phyloP scores from a whole-genome alignment of 2,888 invertebrate species.

The Drosophila histrio region DNA sequence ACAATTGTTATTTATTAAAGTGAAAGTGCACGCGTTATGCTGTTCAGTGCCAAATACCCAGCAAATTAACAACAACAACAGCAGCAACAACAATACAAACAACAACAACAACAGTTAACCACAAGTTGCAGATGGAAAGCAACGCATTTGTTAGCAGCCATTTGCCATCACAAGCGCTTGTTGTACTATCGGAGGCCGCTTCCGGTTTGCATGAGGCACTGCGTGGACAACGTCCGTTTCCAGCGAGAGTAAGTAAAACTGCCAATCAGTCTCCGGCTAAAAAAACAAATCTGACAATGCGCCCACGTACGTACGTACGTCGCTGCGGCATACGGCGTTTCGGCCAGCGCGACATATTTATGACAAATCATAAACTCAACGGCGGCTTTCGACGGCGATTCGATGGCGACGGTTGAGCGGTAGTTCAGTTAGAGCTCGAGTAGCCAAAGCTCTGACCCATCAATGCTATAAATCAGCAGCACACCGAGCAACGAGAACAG shows the following conservation, averaged over 20 bases:
- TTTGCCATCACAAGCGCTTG: slow-evolving; percentile 90
- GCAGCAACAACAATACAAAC: slow-evolving; percentile 16
- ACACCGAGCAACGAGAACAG: slow-evolving; percentile 77
- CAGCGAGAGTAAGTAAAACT: slow-evolving; percentile 87
- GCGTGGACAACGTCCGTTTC: slow-evolving; percentile 90
- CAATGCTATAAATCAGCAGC: slow-evolving; percentile 80
- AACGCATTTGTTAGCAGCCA: slow-evolving; percentile 90
- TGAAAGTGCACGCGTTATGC: slow-evolving; percentile 46
- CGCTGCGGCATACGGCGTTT: neutral
- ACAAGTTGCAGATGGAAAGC: slow-evolving; percentile 87
- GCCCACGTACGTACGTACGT: slow-evolving; percentile 1
- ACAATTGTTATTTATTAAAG: slow-evolving; percentile 37
- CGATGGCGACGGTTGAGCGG: slow-evolving; percentile 14
- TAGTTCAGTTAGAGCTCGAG: slow-evolving; percentile 16
- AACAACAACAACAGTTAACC: slow-evolving; percentile 22
- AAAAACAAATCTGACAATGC: neutral
- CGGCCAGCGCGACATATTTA: slow-evolving; percentile 66
- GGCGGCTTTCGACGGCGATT: slow-evolving; percentile 1
- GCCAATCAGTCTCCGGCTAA: slow-evolving; percentile 34
- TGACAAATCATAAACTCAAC: slow-evolving; percentile 74
- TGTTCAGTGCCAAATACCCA: slow-evolving; percentile 49
- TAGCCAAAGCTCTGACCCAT: slow-evolving; percentile 61
- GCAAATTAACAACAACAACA: slow-evolving; percentile 14
- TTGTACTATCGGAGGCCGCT: slow-evolving; percentile 90
- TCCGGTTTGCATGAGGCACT: slow-evolving; percentile 90